Conservation (phyloP, 2,888 invertebrate species). For the Furcula furcula region DNA sequence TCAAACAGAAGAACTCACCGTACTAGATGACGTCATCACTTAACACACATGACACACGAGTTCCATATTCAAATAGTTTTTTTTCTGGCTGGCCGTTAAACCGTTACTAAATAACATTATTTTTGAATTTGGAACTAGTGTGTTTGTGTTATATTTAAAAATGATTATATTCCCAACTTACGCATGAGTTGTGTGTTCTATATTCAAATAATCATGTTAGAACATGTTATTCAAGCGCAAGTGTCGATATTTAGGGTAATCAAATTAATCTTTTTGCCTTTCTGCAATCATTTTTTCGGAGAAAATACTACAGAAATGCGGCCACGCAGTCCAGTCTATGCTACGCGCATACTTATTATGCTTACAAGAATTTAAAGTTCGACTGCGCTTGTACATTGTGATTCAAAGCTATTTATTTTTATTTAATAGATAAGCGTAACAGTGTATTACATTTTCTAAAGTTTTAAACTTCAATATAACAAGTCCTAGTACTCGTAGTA, state of each 20-base stretch:
- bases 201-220: neutral
- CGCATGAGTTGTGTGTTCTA: slow-evolving; percentile 30
- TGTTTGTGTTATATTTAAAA: slow-evolving; percentile 21
- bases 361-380: slow-evolving; percentile 21
- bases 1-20: slow-evolving; percentile 84
- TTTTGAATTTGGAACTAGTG: slow-evolving; percentile 10
- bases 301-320: slow-evolving; percentile 65
- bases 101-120: neutral
- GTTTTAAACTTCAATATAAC: slow-evolving; percentile 19
- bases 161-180: slow-evolving; percentile 41
- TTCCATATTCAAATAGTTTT: slow-evolving; percentile 1
- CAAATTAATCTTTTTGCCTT: slow-evolving; percentile 54
- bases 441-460: slow-evolving; percentile 34
- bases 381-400: slow-evolving; percentile 53
- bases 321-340: slow-evolving; percentile 40
- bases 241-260: slow-evolving; percentile 47
- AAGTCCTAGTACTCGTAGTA: slow-evolving; percentile 24
- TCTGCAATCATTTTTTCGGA: slow-evolving; percentile 76
- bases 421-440: slow-evolving; percentile 57
- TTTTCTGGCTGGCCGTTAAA: neutral
- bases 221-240: slow-evolving; percentile 27
- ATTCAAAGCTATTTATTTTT: slow-evolving; percentile 70
- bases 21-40: slow-evolving; percentile 44
- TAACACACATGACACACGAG: slow-evolving; percentile 18
- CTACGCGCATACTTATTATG: slow-evolving; percentile 23